These are phyloP conservation scores for Melanchra persicariae DNA, from an alignment of 2,888 invertebrate genomes.

Conservation along the genomic window DNA sequence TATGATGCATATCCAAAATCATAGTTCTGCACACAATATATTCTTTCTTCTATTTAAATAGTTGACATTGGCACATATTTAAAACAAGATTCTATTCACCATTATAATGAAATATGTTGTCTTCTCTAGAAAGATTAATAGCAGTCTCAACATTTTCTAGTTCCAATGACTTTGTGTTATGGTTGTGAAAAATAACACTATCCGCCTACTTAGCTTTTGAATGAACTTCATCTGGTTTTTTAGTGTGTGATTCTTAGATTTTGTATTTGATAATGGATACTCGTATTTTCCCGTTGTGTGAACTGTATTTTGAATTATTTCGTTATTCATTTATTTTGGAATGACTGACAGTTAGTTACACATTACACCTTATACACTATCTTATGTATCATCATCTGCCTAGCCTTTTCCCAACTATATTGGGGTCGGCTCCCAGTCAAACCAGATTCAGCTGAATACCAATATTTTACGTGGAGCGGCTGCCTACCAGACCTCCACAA, in stretches of 20 bases:
- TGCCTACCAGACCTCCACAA: no score
- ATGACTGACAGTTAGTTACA: no score
- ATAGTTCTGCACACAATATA: constrained; percentile 60
- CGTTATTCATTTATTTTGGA: no score
- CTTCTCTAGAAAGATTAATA: constrained; percentile 76
- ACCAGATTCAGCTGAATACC: no score
- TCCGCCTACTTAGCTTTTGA: constrained; percentile 64
- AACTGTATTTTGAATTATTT: constrained; percentile 5
- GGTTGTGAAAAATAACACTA: constrained; percentile 67
- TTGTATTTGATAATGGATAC: constrained; percentile 14
- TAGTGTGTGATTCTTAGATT: constrained; percentile 32
- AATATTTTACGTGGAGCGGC: no score
- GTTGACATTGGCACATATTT: constrained; percentile 79
- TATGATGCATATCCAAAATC: constrained; percentile 29
- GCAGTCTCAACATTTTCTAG: constrained; percentile 66
- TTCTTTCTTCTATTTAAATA: constrained; percentile 70
- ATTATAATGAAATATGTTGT: constrained; percentile 74
- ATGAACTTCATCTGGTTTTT: constrained; percentile 58
- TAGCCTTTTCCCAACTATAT: no score
- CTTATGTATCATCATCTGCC: no score
- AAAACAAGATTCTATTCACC: constrained; percentile 72
- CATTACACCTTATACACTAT: no score
- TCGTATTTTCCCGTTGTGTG: background rate
- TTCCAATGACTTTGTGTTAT: constrained; percentile 61
- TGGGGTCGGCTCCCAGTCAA: no score